phyloP scores from a whole-genome alignment of 2,797 vertebrate species.

The Leptodactylus fallax region DNA sequence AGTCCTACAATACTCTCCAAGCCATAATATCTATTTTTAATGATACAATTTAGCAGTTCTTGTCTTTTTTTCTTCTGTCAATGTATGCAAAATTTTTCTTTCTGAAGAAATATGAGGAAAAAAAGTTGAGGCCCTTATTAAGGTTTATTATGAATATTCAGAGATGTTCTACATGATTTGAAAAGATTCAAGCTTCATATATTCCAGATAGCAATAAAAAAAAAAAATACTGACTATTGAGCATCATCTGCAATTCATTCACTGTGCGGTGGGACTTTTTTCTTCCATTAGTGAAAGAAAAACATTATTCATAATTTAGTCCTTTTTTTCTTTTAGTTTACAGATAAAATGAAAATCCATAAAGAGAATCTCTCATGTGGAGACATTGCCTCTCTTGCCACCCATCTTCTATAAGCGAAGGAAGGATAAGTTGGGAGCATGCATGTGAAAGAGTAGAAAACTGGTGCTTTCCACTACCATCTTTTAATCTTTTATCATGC shows the following conservation, averaged over 20 bases:
- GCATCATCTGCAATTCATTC: not conserved
- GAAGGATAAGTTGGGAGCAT: too few species aligned
- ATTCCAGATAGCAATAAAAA: constrained; percentile 9
- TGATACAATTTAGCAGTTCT: constrained; percentile 27
- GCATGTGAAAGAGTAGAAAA: too few species aligned
- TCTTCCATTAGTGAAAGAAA: not conserved
- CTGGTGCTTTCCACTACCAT: too few species aligned
- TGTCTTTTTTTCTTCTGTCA: not conserved
- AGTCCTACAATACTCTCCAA: constrained; percentile 4
- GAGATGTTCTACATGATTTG: not conserved
- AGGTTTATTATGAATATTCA: constrained; percentile 41
- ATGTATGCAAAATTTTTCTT: constrained; percentile 8
- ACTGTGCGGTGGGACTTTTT: not conserved
- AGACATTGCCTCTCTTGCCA: not conserved
- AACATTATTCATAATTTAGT: not conserved
- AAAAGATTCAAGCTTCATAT: not conserved
- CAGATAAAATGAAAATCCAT: not conserved
- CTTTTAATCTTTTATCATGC: too few species aligned
- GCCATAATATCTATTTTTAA: constrained; percentile 45
- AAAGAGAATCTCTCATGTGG: not conserved
- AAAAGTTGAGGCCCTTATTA: constrained; percentile 12
- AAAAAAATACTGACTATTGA: not conserved
- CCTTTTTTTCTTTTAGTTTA: not conserved
- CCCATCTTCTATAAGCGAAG: too few species aligned
- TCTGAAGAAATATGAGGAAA: constrained; percentile 3